Evolutionary conservation across 2,888 invertebrate species (phyloP), one percentile per base, ranked within the genome.

Genomic region (Gortyna flavago): DNA sequence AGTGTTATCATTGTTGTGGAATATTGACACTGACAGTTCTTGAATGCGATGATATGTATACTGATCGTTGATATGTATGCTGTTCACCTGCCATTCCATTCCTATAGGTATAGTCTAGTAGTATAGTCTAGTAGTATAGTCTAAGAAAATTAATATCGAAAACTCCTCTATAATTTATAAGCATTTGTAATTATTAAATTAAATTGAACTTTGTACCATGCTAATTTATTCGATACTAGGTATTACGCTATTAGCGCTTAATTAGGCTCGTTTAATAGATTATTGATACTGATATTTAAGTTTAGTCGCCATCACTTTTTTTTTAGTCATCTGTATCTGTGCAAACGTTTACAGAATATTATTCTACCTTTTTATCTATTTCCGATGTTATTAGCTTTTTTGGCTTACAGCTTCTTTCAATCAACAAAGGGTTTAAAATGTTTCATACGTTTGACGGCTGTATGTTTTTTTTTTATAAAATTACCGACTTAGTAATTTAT

Each of bases 191-290:
- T 81, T 44, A 81, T 75, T 64, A 64, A 75, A 69, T 69, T 41
- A 69, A 80, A 41, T 38, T 18, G 18, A 61, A 61, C 61, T 66
- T 38, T 13, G 57, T 7, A 9, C 16, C 13, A 38, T 59, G 32
- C 21, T 67, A 76, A 77, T 80, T 80, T 81, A 80, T 81, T 81
- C 32, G 61, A 62, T 77, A 66, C 59, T n/a, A 48, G 38, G 7
- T 54, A 66, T 66, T 54, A 70, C 18, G n/a, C 25, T 29, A 3
- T 35, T 8, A 25, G 32, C 13, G 35, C 68, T 65, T 67, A 59
- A 81, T 80, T 65, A 59, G 35, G 64, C 25, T 65, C 18, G 25
- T 64, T 62, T 64, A 6, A 29, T 38, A 54, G 21, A 75, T 65
- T 44, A 75, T 65, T 44, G 41, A 59, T 72, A 44, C 32, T n/a